Evolutionary conservation across 2,888 invertebrate genomes (phyloP).

Genomic region (Omphaloscelis lunosa): DNA sequence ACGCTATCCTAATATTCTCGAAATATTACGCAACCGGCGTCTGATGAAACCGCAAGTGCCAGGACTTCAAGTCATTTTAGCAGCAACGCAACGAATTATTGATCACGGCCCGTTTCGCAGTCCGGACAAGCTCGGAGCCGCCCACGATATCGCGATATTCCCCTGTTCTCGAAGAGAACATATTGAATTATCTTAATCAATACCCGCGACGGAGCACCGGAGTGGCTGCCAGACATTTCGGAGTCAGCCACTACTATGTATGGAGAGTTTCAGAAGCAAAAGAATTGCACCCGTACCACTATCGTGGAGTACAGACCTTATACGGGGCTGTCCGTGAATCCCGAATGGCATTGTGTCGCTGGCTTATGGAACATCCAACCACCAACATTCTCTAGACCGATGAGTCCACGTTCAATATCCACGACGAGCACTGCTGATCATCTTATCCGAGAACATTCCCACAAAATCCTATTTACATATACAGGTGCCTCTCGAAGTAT

Average conservation of each 20-base stretch:
- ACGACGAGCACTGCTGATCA: conserved; percentile 2
- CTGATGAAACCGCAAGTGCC: too few relatives aligned
- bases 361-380: not conserved
- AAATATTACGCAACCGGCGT: not conserved
- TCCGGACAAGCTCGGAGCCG: not conserved
- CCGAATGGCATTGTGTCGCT: conserved; percentile 3
- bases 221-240: not conserved
- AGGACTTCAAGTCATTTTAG: conserved; percentile 1
- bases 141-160: not conserved
- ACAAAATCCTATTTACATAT: not conserved
- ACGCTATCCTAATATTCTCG: not conserved
- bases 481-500: too few relatives aligned
- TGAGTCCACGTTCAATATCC: conserved; percentile 6
- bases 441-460: conserved; percentile 3
- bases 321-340: not conserved
- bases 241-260: not conserved
- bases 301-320: not conserved
- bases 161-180: not conserved
- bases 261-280: not conserved
- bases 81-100: not conserved
- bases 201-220: not conserved
- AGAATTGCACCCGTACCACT: not conserved
- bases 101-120: not conserved
- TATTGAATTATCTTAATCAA: not conserved
- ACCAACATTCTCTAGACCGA: conserved; percentile 2